Percentiles rank a stretch among this genome's conserved stretches.
phyloP scores from a whole-genome alignment of 64 coral and sea anemone species.

The Astreopora myriophthalma region DNA sequence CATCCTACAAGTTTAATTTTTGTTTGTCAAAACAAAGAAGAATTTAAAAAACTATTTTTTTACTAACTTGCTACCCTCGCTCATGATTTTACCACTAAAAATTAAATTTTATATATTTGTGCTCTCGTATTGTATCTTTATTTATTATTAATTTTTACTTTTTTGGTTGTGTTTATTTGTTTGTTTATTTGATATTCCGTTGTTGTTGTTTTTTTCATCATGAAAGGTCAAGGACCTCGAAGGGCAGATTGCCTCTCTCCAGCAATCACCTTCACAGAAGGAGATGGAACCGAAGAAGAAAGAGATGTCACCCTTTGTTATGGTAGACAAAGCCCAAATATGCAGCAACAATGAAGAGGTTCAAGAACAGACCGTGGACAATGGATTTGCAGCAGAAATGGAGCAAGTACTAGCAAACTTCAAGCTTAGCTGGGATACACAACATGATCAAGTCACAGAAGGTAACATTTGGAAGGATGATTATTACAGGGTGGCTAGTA shows the following conservation, averaged over 20 bases:
- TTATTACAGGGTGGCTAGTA: background rate
- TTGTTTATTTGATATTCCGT: no score
- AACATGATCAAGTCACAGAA: background rate
- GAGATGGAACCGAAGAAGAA: background rate
- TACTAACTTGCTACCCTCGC: no score
- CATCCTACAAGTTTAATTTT: no score
- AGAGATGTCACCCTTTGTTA: background rate
- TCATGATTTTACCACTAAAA: no score
- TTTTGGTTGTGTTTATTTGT: no score
- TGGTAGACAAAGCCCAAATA: background rate
- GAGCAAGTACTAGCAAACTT: background rate
- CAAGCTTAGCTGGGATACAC: conserved; percentile 13
- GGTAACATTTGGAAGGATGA: background rate
- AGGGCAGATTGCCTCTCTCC: background rate
- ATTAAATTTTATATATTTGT: no score
- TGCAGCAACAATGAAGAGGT: background rate
- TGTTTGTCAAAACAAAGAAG: no score
- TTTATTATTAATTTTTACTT: no score
- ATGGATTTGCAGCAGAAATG: conserved; percentile 4
- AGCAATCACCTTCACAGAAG: background rate
- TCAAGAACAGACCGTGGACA: background rate
- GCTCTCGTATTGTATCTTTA: no score
- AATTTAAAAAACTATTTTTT: no score
- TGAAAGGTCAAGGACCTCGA: conserved; percentile 15
- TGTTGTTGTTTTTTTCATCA: background rate